Percentiles rank a stretch among this genome's conserved stretches.
Conservation (phyloP, 1,140 invertebrate genomes). For the Brevipalpus yothersi region DNA sequence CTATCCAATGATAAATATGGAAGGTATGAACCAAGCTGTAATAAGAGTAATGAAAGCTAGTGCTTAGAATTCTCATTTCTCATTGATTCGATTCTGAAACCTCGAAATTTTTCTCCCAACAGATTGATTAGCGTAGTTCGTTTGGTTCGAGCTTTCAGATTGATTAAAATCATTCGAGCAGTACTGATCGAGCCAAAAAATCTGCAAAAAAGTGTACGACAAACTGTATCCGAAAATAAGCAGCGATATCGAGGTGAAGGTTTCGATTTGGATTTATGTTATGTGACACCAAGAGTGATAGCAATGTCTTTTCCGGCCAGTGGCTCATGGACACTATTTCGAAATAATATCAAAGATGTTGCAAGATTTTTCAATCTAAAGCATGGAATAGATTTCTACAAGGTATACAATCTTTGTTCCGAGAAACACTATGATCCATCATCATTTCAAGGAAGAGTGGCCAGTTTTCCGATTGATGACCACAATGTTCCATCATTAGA, state of each 20-base stretch:
- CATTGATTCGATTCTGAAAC: background rate
- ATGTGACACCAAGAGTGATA: constrained; percentile 29
- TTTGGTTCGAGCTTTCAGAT: constrained; percentile 22
- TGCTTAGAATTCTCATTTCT: constrained; percentile 1
- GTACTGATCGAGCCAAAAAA: constrained; percentile 22
- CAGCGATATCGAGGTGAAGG: constrained; percentile 28
- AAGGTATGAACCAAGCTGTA: constrained; percentile 3
- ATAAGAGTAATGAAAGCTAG: background rate
- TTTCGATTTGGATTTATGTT: constrained; percentile 33
- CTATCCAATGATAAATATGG: constrained; percentile 13
- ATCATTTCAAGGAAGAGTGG: constrained; percentile 29
- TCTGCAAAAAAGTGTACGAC: constrained; percentile 22
- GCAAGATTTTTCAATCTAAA: constrained; percentile 30
- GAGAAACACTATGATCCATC: constrained; percentile 30
- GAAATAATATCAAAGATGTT: constrained; percentile 33
- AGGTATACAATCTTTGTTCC: constrained; percentile 34
- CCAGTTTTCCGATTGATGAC: constrained; percentile 30
- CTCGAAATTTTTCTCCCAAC: constrained; percentile 11
- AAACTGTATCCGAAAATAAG: constrained; percentile 31
- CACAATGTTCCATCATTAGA: constrained; percentile 32
- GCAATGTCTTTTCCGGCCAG: constrained; percentile 35
- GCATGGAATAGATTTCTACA: constrained; percentile 28
- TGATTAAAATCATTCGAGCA: constrained; percentile 22
- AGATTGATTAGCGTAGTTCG: constrained; percentile 22
- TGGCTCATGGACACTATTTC: constrained; percentile 28